These are phyloP conservation scores for Tetheella fluctuosa DNA, from an alignment of 2,888 invertebrate species.

Conservation along the genomic window DNA sequence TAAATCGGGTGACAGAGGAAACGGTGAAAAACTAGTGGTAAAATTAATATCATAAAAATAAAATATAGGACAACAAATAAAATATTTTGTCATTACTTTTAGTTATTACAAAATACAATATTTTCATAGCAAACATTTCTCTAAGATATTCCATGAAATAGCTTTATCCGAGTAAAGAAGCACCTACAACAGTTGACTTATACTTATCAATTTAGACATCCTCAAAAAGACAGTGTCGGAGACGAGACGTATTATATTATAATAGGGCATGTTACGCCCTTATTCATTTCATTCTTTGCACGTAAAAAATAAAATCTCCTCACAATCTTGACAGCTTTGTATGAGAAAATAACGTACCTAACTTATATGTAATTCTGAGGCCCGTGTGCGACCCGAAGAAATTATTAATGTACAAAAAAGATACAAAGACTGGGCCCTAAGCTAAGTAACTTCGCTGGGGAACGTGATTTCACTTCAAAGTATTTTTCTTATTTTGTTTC, in stretches of 20 bases:
- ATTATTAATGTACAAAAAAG: constrained; percentile 74
- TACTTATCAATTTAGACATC: constrained; percentile 57
- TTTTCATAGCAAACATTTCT: constrained; percentile 3
- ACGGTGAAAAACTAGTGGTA: no score
- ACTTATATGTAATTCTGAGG: constrained; percentile 63
- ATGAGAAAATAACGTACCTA: constrained; percentile 66
- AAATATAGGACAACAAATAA: neutral
- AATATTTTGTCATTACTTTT: neutral
- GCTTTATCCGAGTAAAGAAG: constrained; percentile 20
- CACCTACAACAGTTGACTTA: constrained; percentile 39
- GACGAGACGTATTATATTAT: constrained; percentile 52
- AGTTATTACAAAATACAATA: neutral
- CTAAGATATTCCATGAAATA: constrained; percentile 2
- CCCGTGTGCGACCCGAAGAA: constrained; percentile 61
- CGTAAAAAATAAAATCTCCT: constrained; percentile 76
- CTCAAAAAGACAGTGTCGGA: constrained; percentile 40
- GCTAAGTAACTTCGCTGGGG: constrained; percentile 64
- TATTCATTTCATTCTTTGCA: constrained; percentile 72
- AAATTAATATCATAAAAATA: no score
- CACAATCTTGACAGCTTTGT: constrained; percentile 68
- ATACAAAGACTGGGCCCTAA: constrained; percentile 66
- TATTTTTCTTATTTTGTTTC: constrained; percentile 55
- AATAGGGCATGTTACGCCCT: constrained; percentile 57
- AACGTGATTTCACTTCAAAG: constrained; percentile 73
- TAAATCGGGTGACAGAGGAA: no score